Conservation (phyloP, 2,888 invertebrate species). For the Pristionchus japonicus region DNA sequence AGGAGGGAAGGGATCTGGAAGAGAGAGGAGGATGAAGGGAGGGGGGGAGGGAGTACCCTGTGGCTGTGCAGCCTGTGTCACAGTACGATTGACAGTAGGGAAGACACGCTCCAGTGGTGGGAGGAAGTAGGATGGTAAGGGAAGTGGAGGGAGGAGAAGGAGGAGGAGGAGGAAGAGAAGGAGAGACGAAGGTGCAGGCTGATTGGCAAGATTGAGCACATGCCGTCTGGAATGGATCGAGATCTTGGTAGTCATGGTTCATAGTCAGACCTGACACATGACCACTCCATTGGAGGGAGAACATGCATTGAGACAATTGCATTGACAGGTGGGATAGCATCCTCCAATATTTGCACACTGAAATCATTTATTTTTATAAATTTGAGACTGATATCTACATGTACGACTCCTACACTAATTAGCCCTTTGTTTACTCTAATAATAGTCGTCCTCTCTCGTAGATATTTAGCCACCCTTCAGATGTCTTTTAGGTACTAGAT, state of each 20-base stretch:
- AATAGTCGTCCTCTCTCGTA: neutral
- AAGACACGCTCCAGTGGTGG: neutral
- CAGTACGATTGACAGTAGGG: slow-evolving; percentile 25
- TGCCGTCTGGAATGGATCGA: neutral
- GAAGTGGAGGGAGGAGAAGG: neutral
- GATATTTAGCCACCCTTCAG: neutral
- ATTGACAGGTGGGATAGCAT: neutral
- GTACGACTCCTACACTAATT: neutral
- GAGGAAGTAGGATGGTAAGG: slow-evolving; percentile 36
- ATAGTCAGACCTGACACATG: slow-evolving; percentile 10
- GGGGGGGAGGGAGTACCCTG: neutral
- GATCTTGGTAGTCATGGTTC: neutral
- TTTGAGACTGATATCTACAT: neutral
- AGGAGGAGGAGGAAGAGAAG: neutral
- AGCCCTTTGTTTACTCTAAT: neutral
- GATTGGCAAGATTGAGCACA: slow-evolving; percentile 32
- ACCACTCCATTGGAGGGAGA: neutral
- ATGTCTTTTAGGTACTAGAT: neutral
- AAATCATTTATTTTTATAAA: neutral
- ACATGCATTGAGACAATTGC: neutral
- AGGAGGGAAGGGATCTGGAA: neutral
- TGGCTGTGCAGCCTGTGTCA: neutral
- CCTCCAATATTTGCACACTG: neutral
- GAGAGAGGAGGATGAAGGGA: neutral
- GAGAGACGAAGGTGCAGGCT: slow-evolving; percentile 20